Evolutionary conservation across 2,113 vertebrate genomes (phyloP).

Genomic region (Thamnophis sirtalis): DNA sequence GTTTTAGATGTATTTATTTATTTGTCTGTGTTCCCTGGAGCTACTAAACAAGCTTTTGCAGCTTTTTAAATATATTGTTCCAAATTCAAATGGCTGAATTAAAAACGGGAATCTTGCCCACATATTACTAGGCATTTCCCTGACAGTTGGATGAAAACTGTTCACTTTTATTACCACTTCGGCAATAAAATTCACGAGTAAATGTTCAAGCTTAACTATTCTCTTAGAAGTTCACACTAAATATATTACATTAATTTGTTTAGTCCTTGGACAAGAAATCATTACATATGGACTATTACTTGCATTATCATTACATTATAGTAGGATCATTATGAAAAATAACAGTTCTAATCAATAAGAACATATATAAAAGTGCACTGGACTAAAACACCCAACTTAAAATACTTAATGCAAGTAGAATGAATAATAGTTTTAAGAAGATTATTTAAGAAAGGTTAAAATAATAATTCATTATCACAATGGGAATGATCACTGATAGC

Average conservation of each 20-base stretch:
- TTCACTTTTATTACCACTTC: slow-evolving; percentile 40
- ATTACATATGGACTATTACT: slow-evolving; percentile 68
- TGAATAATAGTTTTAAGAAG: slow-evolving; percentile 36
- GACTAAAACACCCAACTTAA: slow-evolving; percentile 39
- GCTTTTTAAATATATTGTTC: slow-evolving; percentile 1
- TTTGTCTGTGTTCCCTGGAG: neutral
- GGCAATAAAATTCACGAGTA: slow-evolving; percentile 46
- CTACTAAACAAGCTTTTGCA: neutral
- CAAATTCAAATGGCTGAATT: slow-evolving; percentile 16
- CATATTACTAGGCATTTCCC: slow-evolving; percentile 23
- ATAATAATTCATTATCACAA: slow-evolving; percentile 40
- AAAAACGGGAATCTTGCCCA: neutral
- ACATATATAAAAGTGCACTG: slow-evolving; percentile 56
- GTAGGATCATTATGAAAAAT: slow-evolving; percentile 63
- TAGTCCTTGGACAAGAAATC: slow-evolving; percentile 61
- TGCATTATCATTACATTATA: slow-evolving; percentile 66
- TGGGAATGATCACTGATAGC: slow-evolving; percentile 17
- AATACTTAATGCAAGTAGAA: slow-evolving; percentile 39
- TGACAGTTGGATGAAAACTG: slow-evolving; percentile 1
- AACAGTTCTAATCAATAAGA: slow-evolving; percentile 62
- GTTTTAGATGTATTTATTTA: neutral
- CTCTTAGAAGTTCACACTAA: slow-evolving; percentile 58
- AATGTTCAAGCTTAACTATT: slow-evolving; percentile 45
- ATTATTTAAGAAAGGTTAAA: slow-evolving; percentile 40
- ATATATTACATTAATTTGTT: slow-evolving; percentile 61